These are phyloP conservation scores for Luidia sarsii DNA, from an alignment of 53 echinoderm and acorn worm genomes.

Conservation along the genomic window DNA sequence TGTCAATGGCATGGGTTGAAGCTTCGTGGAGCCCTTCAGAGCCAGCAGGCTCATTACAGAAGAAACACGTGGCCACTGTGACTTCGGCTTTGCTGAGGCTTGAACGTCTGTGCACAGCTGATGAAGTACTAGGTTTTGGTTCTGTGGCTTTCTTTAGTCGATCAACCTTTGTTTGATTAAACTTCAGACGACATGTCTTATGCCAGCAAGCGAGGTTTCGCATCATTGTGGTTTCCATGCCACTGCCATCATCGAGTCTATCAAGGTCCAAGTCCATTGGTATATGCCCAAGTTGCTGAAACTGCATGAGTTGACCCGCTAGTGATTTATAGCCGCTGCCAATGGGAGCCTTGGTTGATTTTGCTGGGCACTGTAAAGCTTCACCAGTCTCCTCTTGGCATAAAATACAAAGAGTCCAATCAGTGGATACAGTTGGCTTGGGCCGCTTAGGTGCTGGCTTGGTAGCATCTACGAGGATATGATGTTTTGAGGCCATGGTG, in stretches of 20 bases:
- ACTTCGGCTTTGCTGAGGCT: background rate
- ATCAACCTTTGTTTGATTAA: background rate
- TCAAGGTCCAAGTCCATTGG: background rate
- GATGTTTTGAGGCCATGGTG: too few relatives aligned
- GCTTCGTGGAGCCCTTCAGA: background rate
- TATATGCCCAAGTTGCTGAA: background rate
- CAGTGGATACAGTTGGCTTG: too few relatives aligned
- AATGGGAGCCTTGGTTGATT: background rate
- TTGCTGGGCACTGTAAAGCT: background rate
- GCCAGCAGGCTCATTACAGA: conserved; percentile 22
- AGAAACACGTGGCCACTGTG: background rate
- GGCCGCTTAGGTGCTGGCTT: too few relatives aligned
- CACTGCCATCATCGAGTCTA: conserved; percentile 1
- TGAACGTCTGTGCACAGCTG: background rate
- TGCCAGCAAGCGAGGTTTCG: background rate
- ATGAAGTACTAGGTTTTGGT: background rate
- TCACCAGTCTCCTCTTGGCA: background rate
- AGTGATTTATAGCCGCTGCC: background rate
- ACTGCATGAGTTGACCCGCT: background rate
- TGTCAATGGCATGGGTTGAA: background rate
- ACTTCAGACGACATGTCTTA: conserved; percentile 1
- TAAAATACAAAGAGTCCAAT: background rate
- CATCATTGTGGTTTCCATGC: background rate
- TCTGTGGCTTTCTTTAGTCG: background rate
- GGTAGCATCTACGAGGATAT: too few relatives aligned